A percentile compares a stretch with the other conserved stretches of the same genome.
phyloP scores from a whole-genome alignment of 2,888 invertebrate genomes.

The Coleophora deauratella region DNA sequence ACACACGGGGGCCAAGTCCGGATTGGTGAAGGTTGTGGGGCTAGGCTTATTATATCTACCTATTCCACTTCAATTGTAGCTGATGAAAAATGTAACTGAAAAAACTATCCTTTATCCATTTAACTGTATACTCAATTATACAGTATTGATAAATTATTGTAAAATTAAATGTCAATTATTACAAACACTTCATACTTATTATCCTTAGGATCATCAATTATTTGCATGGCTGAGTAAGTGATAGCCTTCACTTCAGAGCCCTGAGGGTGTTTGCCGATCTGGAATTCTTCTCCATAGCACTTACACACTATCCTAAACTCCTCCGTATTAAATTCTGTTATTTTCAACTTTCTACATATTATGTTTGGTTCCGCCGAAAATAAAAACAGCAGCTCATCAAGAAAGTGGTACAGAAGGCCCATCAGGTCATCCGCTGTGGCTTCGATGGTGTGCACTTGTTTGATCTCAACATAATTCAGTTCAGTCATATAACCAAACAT shows the following conservation, averaged over 20 bases:
- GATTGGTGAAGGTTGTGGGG: too few relatives aligned
- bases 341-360: constrained; percentile 89
- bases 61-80: too few relatives aligned
- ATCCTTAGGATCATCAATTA: constrained; percentile 80
- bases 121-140: too few relatives aligned
- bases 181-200: constrained; percentile 93
- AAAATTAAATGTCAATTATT: constrained; percentile 92
- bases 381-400: constrained; percentile 94
- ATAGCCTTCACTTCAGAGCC: constrained; percentile 99
- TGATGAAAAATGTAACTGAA: too few relatives aligned
- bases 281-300: constrained; percentile 95
- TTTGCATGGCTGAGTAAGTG: constrained; percentile 99
- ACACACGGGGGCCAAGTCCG: too few relatives aligned
- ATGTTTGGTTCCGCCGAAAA: constrained; percentile 95
- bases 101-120: too few relatives aligned
- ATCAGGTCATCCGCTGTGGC: constrained; percentile 92
- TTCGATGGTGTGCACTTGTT: constrained; percentile 85
- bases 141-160: too few relatives aligned
- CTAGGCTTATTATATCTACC: too few relatives aligned
- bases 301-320: constrained; percentile 86
- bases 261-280: constrained; percentile 94
- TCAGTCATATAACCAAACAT: constrained; percentile 99
- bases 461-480: constrained; percentile 86
- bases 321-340: constrained; percentile 88
- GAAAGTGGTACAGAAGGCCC: constrained; percentile 90